phyloP scores from a whole-genome alignment of 2,888 invertebrate species.

The Sarcophaga subvicina region DNA sequence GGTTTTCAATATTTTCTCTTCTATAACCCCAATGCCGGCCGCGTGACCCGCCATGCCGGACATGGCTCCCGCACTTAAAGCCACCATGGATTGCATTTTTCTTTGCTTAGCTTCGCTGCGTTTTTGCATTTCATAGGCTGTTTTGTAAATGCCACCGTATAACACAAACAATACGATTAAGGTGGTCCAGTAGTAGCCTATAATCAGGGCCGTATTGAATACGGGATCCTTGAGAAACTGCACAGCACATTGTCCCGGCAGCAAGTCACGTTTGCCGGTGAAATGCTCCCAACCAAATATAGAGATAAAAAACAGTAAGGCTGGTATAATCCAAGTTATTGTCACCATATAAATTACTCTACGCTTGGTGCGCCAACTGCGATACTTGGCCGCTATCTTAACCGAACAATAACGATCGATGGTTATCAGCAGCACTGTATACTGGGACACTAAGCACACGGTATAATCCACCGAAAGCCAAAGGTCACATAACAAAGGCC shows the following conservation, averaged over 20 bases:
- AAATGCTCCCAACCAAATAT: constrained; percentile 99
- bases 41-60: constrained; percentile 94
- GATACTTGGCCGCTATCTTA: constrained; percentile 97
- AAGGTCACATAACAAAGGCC: constrained; percentile 96
- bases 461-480: constrained; percentile 99
- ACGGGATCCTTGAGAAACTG: constrained; percentile 98
- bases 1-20: constrained; percentile 81
- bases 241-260: constrained; percentile 95
- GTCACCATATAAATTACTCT: constrained; percentile 97
- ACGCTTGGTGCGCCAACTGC: constrained; percentile 97
- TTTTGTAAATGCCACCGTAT: constrained; percentile 98
- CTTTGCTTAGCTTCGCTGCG: constrained; percentile 98
- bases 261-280: constrained; percentile 93
- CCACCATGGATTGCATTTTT: constrained; percentile 97
- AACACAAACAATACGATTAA: constrained; percentile 96
- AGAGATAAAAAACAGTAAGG: constrained; percentile 97
- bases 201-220: constrained; percentile 98
- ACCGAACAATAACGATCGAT: constrained; percentile 99
- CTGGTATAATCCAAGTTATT: constrained; percentile 98
- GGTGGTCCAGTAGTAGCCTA: constrained; percentile 99
- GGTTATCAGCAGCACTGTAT: constrained; percentile 98
- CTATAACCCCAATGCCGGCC: constrained; percentile 92
- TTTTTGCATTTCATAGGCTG: constrained; percentile 98
- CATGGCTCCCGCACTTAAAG: constrained; percentile 94
- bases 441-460: constrained; percentile 99